A percentile compares a stretch with the other conserved stretches of the same genome.
These are phyloP conservation scores for Dicrostonyx torquatus DNA, from an alignment of 2,797 vertebrate genomes.

Conservation along the genomic window DNA sequence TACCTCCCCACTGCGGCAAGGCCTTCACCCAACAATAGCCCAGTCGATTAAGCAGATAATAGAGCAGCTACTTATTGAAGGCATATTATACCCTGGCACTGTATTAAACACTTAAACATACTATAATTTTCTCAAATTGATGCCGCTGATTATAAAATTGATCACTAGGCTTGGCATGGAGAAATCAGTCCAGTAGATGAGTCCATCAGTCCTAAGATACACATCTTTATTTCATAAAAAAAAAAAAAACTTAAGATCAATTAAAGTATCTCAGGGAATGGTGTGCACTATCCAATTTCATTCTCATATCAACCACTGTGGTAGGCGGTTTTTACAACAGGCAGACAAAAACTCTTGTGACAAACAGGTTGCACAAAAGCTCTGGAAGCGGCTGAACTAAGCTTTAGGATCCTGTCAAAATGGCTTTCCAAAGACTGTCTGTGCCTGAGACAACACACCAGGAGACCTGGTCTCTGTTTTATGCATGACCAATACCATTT, in stretches of 20 bases:
- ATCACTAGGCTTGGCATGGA: not conserved
- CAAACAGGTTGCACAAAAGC: not conserved
- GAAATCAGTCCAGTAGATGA: not conserved
- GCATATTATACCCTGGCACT: not conserved
- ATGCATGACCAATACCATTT: not conserved
- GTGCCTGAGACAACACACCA: not conserved
- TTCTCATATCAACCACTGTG: not conserved
- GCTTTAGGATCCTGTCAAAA: not conserved
- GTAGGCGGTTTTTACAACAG: not conserved
- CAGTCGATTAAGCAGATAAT: not conserved
- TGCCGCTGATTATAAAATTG: not conserved
- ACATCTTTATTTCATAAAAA: not conserved
- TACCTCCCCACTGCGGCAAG: not conserved
- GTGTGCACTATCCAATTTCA: not conserved
- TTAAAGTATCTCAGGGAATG: not conserved
- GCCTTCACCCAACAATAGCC: not conserved
- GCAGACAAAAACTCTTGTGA: not conserved
- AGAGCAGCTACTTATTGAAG: not conserved
- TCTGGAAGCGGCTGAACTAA: not conserved
- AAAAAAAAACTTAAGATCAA: not conserved
- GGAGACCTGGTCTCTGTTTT: not conserved
- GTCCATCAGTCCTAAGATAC: not conserved
- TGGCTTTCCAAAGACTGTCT: not conserved
- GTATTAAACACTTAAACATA: not conserved
- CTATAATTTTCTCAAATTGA: conserved; percentile 10